Evolutionary conservation across 1,140 invertebrate genomes (phyloP).

Genomic region (Lepidurus arcticus): DNA sequence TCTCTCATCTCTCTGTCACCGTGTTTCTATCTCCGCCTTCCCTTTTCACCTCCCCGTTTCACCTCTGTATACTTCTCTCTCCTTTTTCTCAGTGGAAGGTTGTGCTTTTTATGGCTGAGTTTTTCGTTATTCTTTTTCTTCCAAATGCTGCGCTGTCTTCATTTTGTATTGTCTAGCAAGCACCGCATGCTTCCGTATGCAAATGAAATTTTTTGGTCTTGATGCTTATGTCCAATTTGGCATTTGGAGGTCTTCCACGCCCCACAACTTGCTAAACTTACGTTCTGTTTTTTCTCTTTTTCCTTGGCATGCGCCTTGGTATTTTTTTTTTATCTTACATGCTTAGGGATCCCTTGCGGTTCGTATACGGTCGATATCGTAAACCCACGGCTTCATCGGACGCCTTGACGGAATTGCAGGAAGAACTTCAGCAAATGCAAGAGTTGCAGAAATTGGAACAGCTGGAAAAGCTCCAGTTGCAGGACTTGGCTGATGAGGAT

Average conservation of each 20-base stretch:
- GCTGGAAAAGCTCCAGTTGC: constrained; percentile 31
- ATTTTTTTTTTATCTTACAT: constrained; percentile 23
- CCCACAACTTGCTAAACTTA: not conserved
- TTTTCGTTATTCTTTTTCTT: constrained; percentile 21
- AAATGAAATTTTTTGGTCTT: constrained; percentile 23
- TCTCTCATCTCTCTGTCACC: constrained; percentile 5
- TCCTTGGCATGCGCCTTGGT: not conserved
- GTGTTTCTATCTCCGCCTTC: constrained; percentile 11
- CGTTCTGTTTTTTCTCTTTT: constrained; percentile 24
- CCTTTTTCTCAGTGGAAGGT: constrained; percentile 24
- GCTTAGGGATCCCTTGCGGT: constrained; percentile 56
- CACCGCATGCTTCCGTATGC: constrained; percentile 20
- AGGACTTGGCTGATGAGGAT: constrained; percentile 36
- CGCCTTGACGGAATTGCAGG: constrained; percentile 35
- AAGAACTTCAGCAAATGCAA: constrained; percentile 36
- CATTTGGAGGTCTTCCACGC: not conserved
- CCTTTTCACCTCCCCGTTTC: constrained; percentile 30
- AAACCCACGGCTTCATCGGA: constrained; percentile 60
- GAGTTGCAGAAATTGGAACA: constrained; percentile 32
- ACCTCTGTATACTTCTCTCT: constrained; percentile 15
- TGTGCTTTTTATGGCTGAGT: constrained; percentile 31
- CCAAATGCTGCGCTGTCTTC: constrained; percentile 23
- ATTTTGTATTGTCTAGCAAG: constrained; percentile 22
- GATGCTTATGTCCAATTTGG: constrained; percentile 21
- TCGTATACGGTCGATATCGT: constrained; percentile 72